These are phyloP conservation scores for Siniperca scherzeri DNA, from an alignment of 2,797 vertebrate species.

Conservation along the genomic window DNA sequence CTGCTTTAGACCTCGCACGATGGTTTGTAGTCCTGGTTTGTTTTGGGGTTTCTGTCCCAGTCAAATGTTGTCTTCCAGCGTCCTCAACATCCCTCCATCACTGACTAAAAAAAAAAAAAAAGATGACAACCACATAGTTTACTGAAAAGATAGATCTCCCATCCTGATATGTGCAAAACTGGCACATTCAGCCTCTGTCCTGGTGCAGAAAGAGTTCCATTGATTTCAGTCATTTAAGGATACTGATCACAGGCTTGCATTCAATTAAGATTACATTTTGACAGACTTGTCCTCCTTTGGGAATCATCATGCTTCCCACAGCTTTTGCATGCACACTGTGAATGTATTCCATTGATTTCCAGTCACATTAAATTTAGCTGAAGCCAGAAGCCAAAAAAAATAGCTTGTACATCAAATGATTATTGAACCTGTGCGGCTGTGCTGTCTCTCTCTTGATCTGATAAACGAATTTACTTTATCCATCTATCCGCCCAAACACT, in stretches of 20 bases:
- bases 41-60: background rate
- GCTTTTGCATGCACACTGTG: background rate
- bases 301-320: background rate
- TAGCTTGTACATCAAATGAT: background rate
- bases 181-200: background rate
- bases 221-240: background rate
- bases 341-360: background rate
- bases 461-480: conserved; percentile 17
- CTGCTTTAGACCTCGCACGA: background rate
- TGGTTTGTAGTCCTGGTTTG: background rate
- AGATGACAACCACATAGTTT: conserved; percentile 25
- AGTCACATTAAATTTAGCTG: background rate
- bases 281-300: background rate
- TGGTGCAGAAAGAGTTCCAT: background rate
- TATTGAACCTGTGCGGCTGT: background rate
- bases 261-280: background rate
- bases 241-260: background rate
- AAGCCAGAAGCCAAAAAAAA: background rate
- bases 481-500: conserved; percentile 50
- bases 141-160: background rate
- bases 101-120: conserved; percentile 6
- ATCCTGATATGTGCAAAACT: background rate
- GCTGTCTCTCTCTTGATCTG: background rate
- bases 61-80: background rate
- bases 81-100: conserved; percentile 23